Evolutionary conservation across 2,888 invertebrate species (phyloP).

Genomic region (Mystacides longicornis): DNA sequence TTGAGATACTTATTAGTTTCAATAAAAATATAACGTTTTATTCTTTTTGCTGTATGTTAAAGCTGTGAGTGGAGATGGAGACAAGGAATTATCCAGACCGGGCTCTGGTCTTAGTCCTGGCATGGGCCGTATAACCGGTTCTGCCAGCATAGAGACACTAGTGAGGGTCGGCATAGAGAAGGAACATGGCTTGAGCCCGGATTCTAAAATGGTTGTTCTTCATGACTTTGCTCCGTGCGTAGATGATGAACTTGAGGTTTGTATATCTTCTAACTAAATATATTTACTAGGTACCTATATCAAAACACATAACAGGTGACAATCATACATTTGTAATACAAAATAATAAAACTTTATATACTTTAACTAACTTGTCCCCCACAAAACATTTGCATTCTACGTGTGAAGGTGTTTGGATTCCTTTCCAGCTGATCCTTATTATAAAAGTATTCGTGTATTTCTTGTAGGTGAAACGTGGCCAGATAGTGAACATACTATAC

Average conservation of each 20-base stretch:
- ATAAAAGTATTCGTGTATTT: background rate
- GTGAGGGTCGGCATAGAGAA: slow-evolving; percentile 88
- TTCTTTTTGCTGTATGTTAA: slow-evolving; percentile 27
- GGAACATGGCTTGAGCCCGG: slow-evolving; percentile 84
- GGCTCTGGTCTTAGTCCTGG: slow-evolving; percentile 67
- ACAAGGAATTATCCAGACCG: slow-evolving; percentile 60
- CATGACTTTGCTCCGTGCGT: slow-evolving; percentile 94
- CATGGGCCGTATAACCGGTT: slow-evolving; percentile 90
- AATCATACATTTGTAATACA: no score
- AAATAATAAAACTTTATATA: no score
- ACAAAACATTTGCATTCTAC: no score
- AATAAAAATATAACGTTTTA: background rate
- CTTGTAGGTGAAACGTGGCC: slow-evolving; percentile 68
- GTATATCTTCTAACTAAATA: no score
- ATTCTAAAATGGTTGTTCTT: slow-evolving; percentile 90
- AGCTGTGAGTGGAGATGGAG: slow-evolving; percentile 71
- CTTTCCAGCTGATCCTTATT: no score
- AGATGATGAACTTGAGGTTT: slow-evolving; percentile 84
- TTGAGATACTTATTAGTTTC: no score
- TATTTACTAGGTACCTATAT: no score
- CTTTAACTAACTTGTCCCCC: no score
- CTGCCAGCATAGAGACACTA: slow-evolving; percentile 85
- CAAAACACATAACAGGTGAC: no score
- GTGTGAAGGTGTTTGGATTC: no score
- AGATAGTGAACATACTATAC: slow-evolving; percentile 90